phyloP scores from a whole-genome alignment of 2,797 vertebrate genomes.

The Acanthornis magna region DNA sequence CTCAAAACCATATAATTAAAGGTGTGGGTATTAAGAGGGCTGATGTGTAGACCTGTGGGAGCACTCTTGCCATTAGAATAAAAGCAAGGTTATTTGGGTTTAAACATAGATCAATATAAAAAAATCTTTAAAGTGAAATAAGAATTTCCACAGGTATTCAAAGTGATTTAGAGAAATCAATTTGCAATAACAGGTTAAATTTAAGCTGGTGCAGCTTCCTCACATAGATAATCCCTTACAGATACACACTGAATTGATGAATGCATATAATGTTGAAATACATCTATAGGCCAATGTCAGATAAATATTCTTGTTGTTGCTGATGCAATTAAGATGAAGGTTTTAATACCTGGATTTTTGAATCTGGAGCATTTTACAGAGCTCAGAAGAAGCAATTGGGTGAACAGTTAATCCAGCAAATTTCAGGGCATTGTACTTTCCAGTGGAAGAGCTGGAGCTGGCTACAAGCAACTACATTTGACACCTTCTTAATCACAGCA shows the following conservation, averaged over 20 bases:
- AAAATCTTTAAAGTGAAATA: conserved; percentile 13
- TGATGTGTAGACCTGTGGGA: background rate
- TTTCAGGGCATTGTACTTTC: background rate
- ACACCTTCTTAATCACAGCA: background rate
- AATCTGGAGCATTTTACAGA: background rate
- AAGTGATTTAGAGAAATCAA: conserved; percentile 31
- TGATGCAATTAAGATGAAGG: conserved; percentile 33
- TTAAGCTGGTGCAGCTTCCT: background rate
- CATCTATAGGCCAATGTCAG: background rate
- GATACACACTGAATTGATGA: background rate
- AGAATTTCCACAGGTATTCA: conserved; percentile 9
- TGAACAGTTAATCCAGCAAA: background rate
- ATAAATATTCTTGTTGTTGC: background rate
- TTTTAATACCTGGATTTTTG: background rate
- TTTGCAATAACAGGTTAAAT: conserved; percentile 20
- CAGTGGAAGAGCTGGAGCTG: background rate
- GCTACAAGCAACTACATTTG: background rate
- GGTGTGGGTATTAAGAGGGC: background rate
- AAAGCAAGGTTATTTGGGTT: conserved; percentile 17
- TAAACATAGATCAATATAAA: background rate
- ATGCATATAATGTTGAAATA: background rate
- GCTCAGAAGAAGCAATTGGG: background rate
- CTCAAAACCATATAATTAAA: background rate
- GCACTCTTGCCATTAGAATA: background rate
- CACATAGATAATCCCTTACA: background rate